A percentile compares a stretch with the other conserved stretches of the same genome.
Conservation (phyloP, 1,140 invertebrate species). For the Prorops nasuta region DNA sequence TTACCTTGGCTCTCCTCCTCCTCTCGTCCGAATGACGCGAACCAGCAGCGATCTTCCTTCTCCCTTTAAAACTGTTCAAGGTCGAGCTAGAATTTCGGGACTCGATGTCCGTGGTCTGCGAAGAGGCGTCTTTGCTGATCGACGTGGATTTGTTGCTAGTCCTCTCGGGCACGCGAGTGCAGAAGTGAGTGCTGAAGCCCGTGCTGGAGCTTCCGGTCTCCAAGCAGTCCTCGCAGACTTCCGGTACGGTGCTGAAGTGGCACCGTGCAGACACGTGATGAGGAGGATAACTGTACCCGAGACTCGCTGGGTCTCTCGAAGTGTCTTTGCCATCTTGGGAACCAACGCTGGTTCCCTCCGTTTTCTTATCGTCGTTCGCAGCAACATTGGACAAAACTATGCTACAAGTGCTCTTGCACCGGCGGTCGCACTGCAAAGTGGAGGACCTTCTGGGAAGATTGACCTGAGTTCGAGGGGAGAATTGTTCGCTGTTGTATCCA, state of each 20-base stretch:
- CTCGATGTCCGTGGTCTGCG: constrained; percentile 59
- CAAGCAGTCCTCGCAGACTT: constrained; percentile 47
- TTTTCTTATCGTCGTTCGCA: constrained; percentile 6
- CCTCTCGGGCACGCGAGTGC: constrained; percentile 46
- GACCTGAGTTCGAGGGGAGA: constrained; percentile 38
- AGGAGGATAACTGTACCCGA: constrained; percentile 43
- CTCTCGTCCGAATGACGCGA: constrained; percentile 19
- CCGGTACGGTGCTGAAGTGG: constrained; percentile 47
- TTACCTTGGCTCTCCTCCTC: constrained; percentile 22
- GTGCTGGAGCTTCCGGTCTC: constrained; percentile 25
- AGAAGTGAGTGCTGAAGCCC: constrained; percentile 49
- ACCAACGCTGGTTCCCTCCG: background rate
- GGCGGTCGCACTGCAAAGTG: constrained; percentile 44
- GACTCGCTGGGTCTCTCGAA: constrained; percentile 39
- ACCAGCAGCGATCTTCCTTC: constrained; percentile 25
- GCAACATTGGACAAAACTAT: constrained; percentile 61
- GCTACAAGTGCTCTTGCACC: constrained; percentile 68
- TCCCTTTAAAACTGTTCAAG: constrained; percentile 22
- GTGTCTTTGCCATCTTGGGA: constrained; percentile 11
- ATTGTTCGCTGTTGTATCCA: constrained; percentile 56
- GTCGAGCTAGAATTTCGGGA: constrained; percentile 27
- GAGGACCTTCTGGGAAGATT: too few species aligned
- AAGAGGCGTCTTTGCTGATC: constrained; percentile 54
- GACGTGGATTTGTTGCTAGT: constrained; percentile 15
- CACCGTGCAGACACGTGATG: constrained; percentile 34